These are phyloP conservation scores for Chrosomus eos DNA, from an alignment of 2,797 vertebrate species.

Conservation along the genomic window DNA sequence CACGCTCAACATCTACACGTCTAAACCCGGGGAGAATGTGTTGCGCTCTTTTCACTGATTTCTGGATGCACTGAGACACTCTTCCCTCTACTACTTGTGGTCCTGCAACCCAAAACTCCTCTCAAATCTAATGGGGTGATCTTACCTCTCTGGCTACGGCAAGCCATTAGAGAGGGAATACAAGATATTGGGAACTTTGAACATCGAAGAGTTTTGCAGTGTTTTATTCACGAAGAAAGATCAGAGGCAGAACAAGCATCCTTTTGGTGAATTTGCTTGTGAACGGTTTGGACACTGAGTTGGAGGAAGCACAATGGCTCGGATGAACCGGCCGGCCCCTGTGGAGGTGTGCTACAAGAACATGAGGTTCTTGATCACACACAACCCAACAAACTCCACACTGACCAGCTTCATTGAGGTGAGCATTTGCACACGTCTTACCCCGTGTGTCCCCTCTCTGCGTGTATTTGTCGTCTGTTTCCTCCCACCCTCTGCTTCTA, in stretches of 20 bases:
- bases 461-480: not conserved
- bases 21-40: conserved; percentile 54
- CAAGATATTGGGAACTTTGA: not conserved
- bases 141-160: conserved; percentile 78
- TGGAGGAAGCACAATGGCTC: conserved; percentile 79
- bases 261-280: not conserved
- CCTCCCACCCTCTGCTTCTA: not conserved
- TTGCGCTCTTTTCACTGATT: conserved; percentile 62
- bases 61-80: conserved; percentile 78
- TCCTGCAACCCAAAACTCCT: conserved; percentile 40
- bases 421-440: conserved; percentile 53
- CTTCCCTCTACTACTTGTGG: conserved; percentile 18
- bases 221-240: conserved; percentile 14
- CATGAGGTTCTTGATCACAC: conserved; percentile 91
- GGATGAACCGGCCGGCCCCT: conserved; percentile 90
- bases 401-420: conserved; percentile 91
- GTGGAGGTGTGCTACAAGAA: conserved; percentile 92
- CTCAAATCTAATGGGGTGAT: conserved; percentile 81
- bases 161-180: conserved; percentile 60
- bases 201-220: conserved; percentile 2
- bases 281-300: not conserved
- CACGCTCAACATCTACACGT: conserved; percentile 87
- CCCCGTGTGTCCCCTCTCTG: not conserved
- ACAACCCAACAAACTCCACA: conserved; percentile 90
- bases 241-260: conserved; percentile 4